Evolutionary conservation across 2,888 invertebrate species (phyloP), one percentile per base, ranked within the genome.

Genomic region (Agriotes lineatus): DNA sequence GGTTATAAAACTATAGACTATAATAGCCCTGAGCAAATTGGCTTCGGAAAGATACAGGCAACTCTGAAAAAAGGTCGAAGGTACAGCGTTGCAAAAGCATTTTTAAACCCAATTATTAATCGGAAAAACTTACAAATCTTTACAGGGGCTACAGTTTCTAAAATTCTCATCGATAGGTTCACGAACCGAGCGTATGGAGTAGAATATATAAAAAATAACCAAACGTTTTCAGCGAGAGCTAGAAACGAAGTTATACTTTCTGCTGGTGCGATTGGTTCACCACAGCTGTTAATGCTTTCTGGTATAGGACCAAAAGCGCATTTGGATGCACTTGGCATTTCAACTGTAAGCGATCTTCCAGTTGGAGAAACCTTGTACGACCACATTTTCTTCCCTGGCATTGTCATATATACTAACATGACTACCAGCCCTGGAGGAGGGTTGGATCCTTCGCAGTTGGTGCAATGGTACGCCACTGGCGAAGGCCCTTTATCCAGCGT

Each of bases 191-290:
- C 90, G 0, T 82, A 82, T 0, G 93, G 91, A 0, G 91, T 94
- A 0, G 88, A 91, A 78, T 93, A 92, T 76, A 76, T 86, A 1
- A 90, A 91, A 79, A 85, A 88, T 68, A 87, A 87, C 14, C 83
- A 79, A 77, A 86, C 85, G 72, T 89, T 83, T 67, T 75, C 80
- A 6, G 86, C 86, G 0, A 80, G 83, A 42, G 93, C 92, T 2
- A 87, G 85, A 6, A 92, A 90, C 71, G 95, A 93, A 83, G 88
- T 95, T 0, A 88, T 96, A 56, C 82, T 95, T 14, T 89, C 91
- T 6, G 93, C 93, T 42, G 90, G 95, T 0, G 89, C 94, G 0
- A 90, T 96, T 71, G 93, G 93, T 82, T 90, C 93, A 0, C 93
- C 95, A 0, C 94, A 96, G 81, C 80, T 95, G 9, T 76, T 91